Evolutionary conservation across 2,113 vertebrate genomes (phyloP).

Genomic region (Cyprinus carpio): DNA sequence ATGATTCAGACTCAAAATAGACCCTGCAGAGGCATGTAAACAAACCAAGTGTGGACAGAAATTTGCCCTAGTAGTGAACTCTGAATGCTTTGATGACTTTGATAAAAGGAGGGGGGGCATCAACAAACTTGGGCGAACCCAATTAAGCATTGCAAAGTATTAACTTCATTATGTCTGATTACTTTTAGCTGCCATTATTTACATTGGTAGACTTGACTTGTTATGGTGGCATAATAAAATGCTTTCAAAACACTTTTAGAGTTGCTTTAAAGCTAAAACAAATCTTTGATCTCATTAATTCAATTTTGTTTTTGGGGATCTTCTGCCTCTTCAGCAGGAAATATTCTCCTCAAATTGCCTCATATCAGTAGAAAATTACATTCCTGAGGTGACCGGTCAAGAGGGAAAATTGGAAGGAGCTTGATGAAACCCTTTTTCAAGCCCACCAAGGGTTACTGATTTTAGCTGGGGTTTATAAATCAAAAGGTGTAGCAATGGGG

Average conservation of each 20-base stretch:
- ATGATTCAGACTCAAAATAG: background rate
- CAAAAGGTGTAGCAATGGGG: constrained; percentile 29
- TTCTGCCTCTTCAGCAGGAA: background rate
- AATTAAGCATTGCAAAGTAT: background rate
- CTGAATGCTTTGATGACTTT: background rate
- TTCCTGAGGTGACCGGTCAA: background rate
- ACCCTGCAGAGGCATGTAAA: background rate
- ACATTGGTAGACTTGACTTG: background rate
- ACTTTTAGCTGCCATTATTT: background rate
- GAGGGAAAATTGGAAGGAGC: background rate
- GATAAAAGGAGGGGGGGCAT: background rate
- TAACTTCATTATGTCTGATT: background rate
- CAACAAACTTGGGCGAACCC: background rate
- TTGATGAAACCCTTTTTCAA: constrained; percentile 11
- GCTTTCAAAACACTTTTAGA: constrained; percentile 2
- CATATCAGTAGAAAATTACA: background rate
- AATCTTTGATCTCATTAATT: background rate
- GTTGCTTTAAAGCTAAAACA: background rate
- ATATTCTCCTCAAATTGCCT: background rate
- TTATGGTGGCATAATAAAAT: background rate
- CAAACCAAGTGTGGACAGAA: background rate
- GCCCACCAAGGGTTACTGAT: constrained; percentile 14
- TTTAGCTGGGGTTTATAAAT: constrained; percentile 31
- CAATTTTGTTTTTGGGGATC: background rate
- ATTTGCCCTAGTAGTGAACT: background rate